Base-by-base conservation (phyloP, 2,888 invertebrate species). In the Ormyrus pomaceus region DNA sequence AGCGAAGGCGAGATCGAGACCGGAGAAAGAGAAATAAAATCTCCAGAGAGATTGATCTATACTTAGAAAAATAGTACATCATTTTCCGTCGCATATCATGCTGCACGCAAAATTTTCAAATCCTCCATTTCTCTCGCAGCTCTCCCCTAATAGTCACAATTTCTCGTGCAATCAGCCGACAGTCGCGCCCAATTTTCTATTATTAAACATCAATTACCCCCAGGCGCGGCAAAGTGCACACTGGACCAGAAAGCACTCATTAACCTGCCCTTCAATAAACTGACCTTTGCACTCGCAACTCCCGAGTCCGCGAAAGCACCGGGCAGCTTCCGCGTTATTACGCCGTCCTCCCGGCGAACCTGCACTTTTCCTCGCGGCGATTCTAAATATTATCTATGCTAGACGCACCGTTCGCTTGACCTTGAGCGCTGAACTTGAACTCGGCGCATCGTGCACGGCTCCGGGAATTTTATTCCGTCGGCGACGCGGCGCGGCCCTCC, bases 351-450 rank as follows among this genome's bases (percentile, higher is more conserved):
- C 13, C n/a, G 2, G 68, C 45, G 45, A 19, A 45, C 68, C 51
- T 34, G 34, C 55, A 55, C 45, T 34, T 55, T 68, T 51, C 34
- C 34, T n/a, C 45, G 53, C 50, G 13, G 48, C 53, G 34, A 34
- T 34, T 34, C 34, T 34, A 34, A 66, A 51, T 53, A 53, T 51
- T 34, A 68, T 68, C 53, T 45, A 11, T 53, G 34, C 55, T 7
- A 55, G 55, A 68, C 53, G 34, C 65, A 66, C 19, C 51, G 6
- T 56, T n/a, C 68, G 58, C 1, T 51, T 51, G 75, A 75, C 75
- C 75, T 66, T 66, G 59, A 58, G 55, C 55, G 6, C n/a, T 19
- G 51, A 71, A 45, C 65, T 58, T 65, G 71, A 51, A 56, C 53
- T 48, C 68, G 6, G 34, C 34, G 34, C 34, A 34, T 6, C 46